A percentile compares a stretch with the other conserved stretches of the same genome.
These are phyloP conservation scores for Luperina testacea DNA, from an alignment of 2,888 invertebrate genomes.

Conservation along the genomic window DNA sequence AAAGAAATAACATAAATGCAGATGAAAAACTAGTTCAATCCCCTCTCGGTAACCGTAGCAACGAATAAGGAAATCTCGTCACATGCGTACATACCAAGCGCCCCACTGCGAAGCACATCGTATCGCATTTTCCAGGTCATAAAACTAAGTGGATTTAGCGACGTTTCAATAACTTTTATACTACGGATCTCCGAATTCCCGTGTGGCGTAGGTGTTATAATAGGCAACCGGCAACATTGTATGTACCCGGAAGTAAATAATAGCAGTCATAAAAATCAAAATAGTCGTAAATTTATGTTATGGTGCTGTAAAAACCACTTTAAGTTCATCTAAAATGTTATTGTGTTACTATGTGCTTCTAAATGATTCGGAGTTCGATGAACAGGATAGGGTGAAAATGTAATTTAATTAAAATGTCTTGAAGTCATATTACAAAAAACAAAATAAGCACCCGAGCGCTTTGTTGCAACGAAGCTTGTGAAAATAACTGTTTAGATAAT, in stretches of 20 bases:
- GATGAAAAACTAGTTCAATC: constrained; percentile 53
- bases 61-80: constrained; percentile 68
- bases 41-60: constrained; percentile 60
- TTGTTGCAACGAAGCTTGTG: not conserved
- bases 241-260: constrained; percentile 46
- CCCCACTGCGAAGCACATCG: constrained; percentile 68
- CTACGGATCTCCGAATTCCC: constrained; percentile 68
- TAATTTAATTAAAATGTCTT: not conserved
- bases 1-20: constrained; percentile 8
- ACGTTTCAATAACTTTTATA: constrained; percentile 86
- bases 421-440: not conserved
- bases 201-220: constrained; percentile 65
- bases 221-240: constrained; percentile 49
- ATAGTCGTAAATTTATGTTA: constrained; percentile 55
- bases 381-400: not conserved
- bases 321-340: constrained; percentile 43
- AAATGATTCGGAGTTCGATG: not conserved
- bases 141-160: constrained; percentile 87
- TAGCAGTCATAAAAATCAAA: constrained; percentile 61
- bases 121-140: constrained; percentile 87
- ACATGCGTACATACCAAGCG: constrained; percentile 54
- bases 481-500: no score
- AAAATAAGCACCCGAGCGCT: not conserved
- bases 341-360: constrained; percentile 31
- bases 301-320: constrained; percentile 53